Base-by-base conservation (phyloP, 2,888 invertebrate species). In the Seira sanloemensis region DNA sequence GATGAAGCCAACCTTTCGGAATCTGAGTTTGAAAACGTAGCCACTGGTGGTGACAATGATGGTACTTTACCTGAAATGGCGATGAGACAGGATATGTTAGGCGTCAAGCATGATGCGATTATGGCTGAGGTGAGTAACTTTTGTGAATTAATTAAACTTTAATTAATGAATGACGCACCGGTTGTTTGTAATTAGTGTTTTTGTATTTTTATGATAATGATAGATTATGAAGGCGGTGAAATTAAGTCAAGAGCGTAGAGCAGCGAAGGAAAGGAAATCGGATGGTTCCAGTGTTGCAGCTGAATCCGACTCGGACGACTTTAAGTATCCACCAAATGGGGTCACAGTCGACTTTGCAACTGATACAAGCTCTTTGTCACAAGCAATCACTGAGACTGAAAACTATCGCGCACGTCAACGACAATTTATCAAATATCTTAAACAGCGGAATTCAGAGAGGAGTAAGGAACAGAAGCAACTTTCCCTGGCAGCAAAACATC, bases 41-140 rank as follows among this genome's bases (percentile, higher is more conserved):
- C n/a, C n/a, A n/a, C n/a, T n/a, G n/a, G n/a, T n/a, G n/a, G n/a
- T n/a, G n/a, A n/a, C n/a, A n/a, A n/a, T n/a, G n/a, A n/a, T n/a
- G n/a, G n/a, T n/a, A n/a, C n/a, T n/a, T n/a, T n/a, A n/a, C n/a
- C n/a, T 1, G 80, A 78, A 27, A 27, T 12, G 7, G 27, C 18
- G 21, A 96, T 96, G 95, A 93, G 94, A 0, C 93, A 95, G 86
- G 94, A 94, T 91, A 93, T 95, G 2, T 93, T 94, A 54, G 95
- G 95, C 0, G 91, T 96, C 68, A 93, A 96, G 90, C 95, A 95
- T 89, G 91, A 91, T 0, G 92, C 91, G 78, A 94, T 96, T 65
- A 93, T 95, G 93, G 92, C 88, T 2, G 91, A 90, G 90, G 92
- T 92, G 90, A 86, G 78, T 65, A 50, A 24, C 19, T 5, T n/a